A percentile compares a stretch with the other conserved stretches of the same genome.
These are phyloP conservation scores for Pseudomugil gertrudae DNA, from an alignment of 2,797 vertebrate genomes.

Conservation along the genomic window DNA sequence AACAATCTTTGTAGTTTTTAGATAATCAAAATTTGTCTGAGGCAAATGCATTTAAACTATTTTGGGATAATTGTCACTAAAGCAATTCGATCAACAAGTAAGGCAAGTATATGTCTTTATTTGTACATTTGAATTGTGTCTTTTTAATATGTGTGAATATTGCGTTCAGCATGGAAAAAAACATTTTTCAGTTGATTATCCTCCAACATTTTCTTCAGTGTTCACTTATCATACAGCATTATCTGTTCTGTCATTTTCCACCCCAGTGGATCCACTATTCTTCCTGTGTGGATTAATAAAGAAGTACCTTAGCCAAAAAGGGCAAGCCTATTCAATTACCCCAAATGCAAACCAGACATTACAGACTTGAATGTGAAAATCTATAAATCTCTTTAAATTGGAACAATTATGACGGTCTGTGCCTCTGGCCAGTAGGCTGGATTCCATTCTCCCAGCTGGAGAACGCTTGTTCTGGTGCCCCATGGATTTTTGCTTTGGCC, in stretches of 20 bases:
- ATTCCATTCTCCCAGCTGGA: conserved; percentile 56
- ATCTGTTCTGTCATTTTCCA: conserved; percentile 24
- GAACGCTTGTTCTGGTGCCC: conserved; percentile 49
- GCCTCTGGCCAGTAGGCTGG: conserved; percentile 30
- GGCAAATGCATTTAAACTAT: background rate
- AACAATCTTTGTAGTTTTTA: background rate
- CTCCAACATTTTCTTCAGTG: conserved; percentile 19
- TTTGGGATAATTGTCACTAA: no score
- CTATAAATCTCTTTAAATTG: conserved; percentile 66
- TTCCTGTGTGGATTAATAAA: conserved; percentile 52
- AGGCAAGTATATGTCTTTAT: no score
- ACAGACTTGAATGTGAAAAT: conserved; percentile 70
- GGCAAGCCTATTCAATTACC: conserved; percentile 53
- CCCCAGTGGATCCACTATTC: conserved; percentile 30
- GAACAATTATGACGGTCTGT: conserved; percentile 54
- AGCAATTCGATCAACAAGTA: no score
- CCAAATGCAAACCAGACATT: conserved; percentile 66
- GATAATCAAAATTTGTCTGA: background rate
- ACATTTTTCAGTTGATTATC: conserved; percentile 8
- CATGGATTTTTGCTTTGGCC: conserved; percentile 26
- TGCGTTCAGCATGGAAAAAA: background rate
- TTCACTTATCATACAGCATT: conserved; percentile 31
- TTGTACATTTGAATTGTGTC: no score
- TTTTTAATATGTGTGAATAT: no score
- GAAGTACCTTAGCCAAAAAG: conserved; percentile 48